phyloP scores from a whole-genome alignment of 2,113 vertebrate genomes.

The Halcyon malimbica region DNA sequence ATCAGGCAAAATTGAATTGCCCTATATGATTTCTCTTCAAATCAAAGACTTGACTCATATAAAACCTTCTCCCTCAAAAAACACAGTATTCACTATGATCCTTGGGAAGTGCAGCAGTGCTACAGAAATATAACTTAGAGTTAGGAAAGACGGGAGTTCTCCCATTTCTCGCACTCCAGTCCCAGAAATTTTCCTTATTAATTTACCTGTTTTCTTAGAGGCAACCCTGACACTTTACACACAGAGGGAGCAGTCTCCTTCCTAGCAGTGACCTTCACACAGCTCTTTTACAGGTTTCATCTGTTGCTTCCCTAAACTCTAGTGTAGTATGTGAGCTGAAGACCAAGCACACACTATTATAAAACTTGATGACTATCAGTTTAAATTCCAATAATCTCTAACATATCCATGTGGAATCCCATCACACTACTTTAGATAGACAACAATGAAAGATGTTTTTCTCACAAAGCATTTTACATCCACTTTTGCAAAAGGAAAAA shows the following conservation, averaged over 20 bases:
- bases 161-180: neutral
- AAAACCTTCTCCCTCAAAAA: neutral
- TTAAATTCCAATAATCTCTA: neutral
- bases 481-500: constrained; percentile 9
- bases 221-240: neutral
- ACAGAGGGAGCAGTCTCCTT: neutral
- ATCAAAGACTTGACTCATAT: neutral
- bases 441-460: neutral
- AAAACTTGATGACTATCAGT: neutral
- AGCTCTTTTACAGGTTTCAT: neutral
- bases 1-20: neutral
- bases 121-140: neutral
- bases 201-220: neutral
- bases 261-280: neutral
- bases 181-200: neutral
- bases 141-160: neutral
- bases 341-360: neutral
- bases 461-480: neutral
- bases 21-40: neutral
- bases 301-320: neutral
- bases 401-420: neutral
- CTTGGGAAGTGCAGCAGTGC: neutral
- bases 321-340: neutral
- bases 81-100: neutral
- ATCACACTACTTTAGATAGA: neutral